Evolutionary conservation across 2,888 invertebrate genomes (phyloP), one percentile per base, ranked within the genome.

Genomic region (Stegana nigrithorax): DNA sequence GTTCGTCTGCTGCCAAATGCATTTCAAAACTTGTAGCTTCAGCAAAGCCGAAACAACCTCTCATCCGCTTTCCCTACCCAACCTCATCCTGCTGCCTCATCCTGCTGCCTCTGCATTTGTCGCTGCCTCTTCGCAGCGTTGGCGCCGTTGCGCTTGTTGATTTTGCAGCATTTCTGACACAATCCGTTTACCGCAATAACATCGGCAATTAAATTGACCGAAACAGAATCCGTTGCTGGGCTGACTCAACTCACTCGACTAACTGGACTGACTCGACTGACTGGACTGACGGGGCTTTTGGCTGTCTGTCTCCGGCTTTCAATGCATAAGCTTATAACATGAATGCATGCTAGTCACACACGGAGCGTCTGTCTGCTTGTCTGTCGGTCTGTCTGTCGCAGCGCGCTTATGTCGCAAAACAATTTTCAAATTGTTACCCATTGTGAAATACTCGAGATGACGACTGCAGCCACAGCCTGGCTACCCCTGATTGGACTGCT

Each of bases 141-240:
- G 45, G n/a, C 60, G 14, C 12, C 53, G 44, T 53, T 39, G 58
- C 17, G 27, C 29, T 29, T 59, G 55, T 42, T 29, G 50, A 50
- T 63, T 53, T 63, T 47, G 47, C 47, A 47, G 47, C 47, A 47
- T 47, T 47, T 47, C 64, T 58, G 66, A 66, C 67, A 65, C 66
- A 70, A 72, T 68, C 70, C 67, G 63, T 69, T 70, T 70, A 70
- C 72, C 70, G 69, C 69, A 70, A 68, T 70, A 70, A 70, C 67
- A 70, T 70, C 72, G 71, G 69, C 69, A 70, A 72, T 70, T 70
- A 69, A 72, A 70, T 72, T 72, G 71, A 70, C 71, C 69, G 66
- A 68, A 69, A 69, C 67, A 67, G 66, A 64, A 68, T 66, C 67
- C 67, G 67, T 66, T 67, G 64, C 50, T 60, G 63, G n/a, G n/a